Base-by-base conservation (phyloP, 2,797 vertebrate species). In the Onychomys leucogaster region DNA sequence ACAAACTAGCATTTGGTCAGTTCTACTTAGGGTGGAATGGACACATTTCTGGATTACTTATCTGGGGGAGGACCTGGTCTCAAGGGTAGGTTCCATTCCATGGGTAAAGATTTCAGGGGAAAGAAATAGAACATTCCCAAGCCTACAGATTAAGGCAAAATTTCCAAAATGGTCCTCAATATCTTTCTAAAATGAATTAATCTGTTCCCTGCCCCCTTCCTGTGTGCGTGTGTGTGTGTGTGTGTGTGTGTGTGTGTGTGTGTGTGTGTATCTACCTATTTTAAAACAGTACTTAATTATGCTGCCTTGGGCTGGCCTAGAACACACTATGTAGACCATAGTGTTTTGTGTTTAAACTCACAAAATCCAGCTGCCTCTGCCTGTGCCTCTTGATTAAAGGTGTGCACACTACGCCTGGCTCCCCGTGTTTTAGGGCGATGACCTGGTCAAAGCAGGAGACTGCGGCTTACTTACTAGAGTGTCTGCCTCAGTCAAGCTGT, bases 401-500 rank as follows among this genome's bases (percentile, higher is more conserved):
- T 49, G 8, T 43, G 37, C 16, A 63, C 37, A 46, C 41, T 43
- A 63, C 32, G 32, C 37, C 37, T 29, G 27, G 57, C 37, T 55
- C 37, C 19, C 34, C 34, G 19, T 71, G 69, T 87, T 89, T 90
- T n/a, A n/a, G n/a, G n/a, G n/a, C n/a, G n/a, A n/a, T n/a, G n/a
- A n/a, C n/a, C n/a, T n/a, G n/a, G n/a, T n/a, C 14, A 37, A 25
- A 43, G 75, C 12, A 27, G 76, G 43, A 91, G 83, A 55, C 16
- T 0, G 41, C 89, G 16, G 25, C 55, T 34, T 14, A 95, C 97
- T 34, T 98, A 99, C 99, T 99, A 99, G 98, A 0, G 98, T 98
- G 95, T 99, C 99, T 0, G 98, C 98, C 98, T 99, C 99, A 0
- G 98, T 99, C 86, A 98, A 96, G 21, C 98, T 98, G 97, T 99